Evolutionary conservation across 2,113 vertebrate species (phyloP).

Genomic region (Cebidichthys violaceus): DNA sequence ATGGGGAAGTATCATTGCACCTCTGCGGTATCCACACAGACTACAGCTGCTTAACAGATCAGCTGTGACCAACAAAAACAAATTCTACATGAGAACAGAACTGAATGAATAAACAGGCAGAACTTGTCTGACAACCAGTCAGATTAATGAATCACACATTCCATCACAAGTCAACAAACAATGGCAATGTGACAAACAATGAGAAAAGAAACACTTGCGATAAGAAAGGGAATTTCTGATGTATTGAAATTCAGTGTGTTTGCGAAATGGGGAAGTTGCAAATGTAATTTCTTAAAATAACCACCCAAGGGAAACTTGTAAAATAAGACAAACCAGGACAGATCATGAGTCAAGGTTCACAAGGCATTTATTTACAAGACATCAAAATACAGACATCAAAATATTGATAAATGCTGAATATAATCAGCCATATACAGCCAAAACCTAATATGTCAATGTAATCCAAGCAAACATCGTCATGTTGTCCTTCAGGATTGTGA

Average conservation of each 20-base stretch:
- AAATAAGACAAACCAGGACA: neutral
- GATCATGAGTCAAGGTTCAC: neutral
- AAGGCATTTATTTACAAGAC: constrained; percentile 62
- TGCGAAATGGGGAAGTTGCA: constrained; percentile 64
- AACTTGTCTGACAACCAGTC: constrained; percentile 43
- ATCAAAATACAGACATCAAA: constrained; percentile 13
- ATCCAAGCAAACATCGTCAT: neutral
- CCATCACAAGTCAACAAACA: neutral
- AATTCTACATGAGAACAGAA: neutral
- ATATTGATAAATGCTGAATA: constrained; percentile 1
- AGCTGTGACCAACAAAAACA: neutral
- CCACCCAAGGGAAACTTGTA: neutral
- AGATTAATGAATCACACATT: neutral
- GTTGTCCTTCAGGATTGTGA: neutral
- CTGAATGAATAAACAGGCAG: neutral
- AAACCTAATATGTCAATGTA: constrained; percentile 3
- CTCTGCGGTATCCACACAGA: neutral
- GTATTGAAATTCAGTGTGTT: constrained; percentile 48
- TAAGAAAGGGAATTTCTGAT: constrained; percentile 50
- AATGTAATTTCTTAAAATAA: constrained; percentile 48
- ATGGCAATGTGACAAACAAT: neutral
- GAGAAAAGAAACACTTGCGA: neutral
- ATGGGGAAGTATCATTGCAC: constrained; percentile 45
- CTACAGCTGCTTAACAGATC: constrained; percentile 22
- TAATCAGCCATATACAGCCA: constrained; percentile 6